phyloP scores from a whole-genome alignment of 2,888 invertebrate species.

The Ochropleura plecta region DNA sequence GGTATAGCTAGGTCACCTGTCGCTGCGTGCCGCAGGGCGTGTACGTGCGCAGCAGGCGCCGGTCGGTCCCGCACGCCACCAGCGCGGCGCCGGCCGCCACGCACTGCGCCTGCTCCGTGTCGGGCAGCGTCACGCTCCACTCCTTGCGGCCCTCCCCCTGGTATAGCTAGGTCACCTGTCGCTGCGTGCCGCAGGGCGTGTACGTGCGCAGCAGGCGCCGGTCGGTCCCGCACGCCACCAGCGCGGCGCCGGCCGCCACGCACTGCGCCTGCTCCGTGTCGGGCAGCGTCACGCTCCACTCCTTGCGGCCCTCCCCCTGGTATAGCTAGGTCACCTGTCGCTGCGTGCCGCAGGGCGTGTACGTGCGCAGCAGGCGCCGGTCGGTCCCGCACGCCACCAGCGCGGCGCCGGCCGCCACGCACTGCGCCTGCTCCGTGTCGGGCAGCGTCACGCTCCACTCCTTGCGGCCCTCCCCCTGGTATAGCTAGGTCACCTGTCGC shows the following conservation, averaged over 20 bases:
- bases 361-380: constrained; percentile 94
- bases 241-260: constrained; percentile 92
- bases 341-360: constrained; percentile 96
- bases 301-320: too few relatives aligned
- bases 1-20: constrained; percentile 85
- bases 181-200: constrained; percentile 96
- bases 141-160: too few relatives aligned
- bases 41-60: constrained; percentile 95
- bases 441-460: constrained; percentile 96
- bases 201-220: constrained; percentile 95
- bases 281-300: constrained; percentile 95
- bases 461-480: too few relatives aligned
- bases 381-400: constrained; percentile 95
- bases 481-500: constrained; percentile 89
- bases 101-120: constrained; percentile 94
- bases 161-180: constrained; percentile 88
- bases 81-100: constrained; percentile 92
- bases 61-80: constrained; percentile 94
- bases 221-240: constrained; percentile 95
- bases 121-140: constrained; percentile 95
- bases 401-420: constrained; percentile 92
- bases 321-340: constrained; percentile 88
- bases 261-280: constrained; percentile 95
- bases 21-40: constrained; percentile 96
- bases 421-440: constrained; percentile 94